Base-by-base conservation (phyloP, 2,797 vertebrate genomes). In the Artibeus jamaicensis region DNA sequence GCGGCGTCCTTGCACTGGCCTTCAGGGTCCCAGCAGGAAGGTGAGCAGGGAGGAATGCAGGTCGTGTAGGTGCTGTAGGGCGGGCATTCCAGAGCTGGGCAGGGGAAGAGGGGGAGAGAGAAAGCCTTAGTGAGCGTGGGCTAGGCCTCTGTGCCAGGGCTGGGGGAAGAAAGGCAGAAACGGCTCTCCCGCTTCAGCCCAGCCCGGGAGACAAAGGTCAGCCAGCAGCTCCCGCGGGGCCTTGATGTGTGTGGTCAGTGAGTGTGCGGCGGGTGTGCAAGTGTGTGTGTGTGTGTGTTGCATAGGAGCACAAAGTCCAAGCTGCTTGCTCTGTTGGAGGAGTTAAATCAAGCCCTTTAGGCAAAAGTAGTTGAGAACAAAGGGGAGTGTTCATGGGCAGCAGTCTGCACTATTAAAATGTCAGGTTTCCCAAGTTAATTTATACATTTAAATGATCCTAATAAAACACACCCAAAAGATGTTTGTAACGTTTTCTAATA, bases 21-120 rank as follows among this genome's bases (percentile, higher is more conserved):
- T 89, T 98, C 98, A 26, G 98, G 98, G 97, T 99, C 98, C 0
- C 97, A 97, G 94, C 99, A 99, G 44, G 99, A 99, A 5, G 98
- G 97, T 0, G 98, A 98, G 95, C 99, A 99, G 10, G 98, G 93
- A 0, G 98, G 37, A 0, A 98, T 98, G 86, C 99, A 99, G 88
- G 98, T 93, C 0, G 98, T 99, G 97, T 99, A 99, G 95, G 98
- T 98, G 97, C 99, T 99, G 97, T 99, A 97, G 0, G 97, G 34
- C 0, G 97, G 97, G 89, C 99, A 99, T 0, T 98, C 98, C 82
- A 99, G 84, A 39, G 99, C 99, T 99, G 97, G 5, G 79, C 44
- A 50, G 3, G 5, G 29, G 32, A 2, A 7, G 10, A 53, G 4
- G 12, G 4, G 21, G 8, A 37, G 10, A 32, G 14, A 19, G 79